Evolutionary conservation across 2,113 vertebrate species (phyloP), one percentile per base, ranked within the genome.

Genomic region (Halcyon senegalensis): DNA sequence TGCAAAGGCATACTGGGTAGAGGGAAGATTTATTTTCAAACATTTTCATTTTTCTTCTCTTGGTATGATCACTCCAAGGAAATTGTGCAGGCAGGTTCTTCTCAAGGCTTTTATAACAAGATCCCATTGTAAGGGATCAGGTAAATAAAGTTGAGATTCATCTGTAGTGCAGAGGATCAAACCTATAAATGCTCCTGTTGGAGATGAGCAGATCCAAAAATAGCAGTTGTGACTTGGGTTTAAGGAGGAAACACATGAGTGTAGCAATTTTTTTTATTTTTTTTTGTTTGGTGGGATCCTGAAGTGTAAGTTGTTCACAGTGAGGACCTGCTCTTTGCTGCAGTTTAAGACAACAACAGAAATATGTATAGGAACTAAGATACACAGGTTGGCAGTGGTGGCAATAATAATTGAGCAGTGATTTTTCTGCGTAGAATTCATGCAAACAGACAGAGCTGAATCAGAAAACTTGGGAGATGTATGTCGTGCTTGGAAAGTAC

Each of bases 121-220:
- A 51, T 89, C 86, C n/a, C 31, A 2, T 83, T 74, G 50, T 33
- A 64, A 70, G 55, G 74, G 39, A 24, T 63, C 24, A 41, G 66
- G 31, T 69, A 78, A 83, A 44, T 64, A 75, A 83, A 93, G 55
- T 59, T 82, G 70, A 89, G 39, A 56, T 59, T 88, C 50, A n/a
- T 51, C 53, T 60, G 17, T 39, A 44, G 37, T 48, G 60, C 72
- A 84, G 39, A 6, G 10, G 35, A 41, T 60, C 20, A 72, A 55
- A 63, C 21, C 44, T 39, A 82, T 87, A 69, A 64, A 50, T 59
- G 55, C 18, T 68, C 56, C 41, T 6, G 1, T 24, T 64, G 23
- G 46, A 72, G 48, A 31, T 25, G 31, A 64, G 17, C 4, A 2
- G 27, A 87, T 72, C 43, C 59, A 73, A 69, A 69, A 87, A 25